phyloP scores from a whole-genome alignment of 2,113 vertebrate species.

The Natator depressus region DNA sequence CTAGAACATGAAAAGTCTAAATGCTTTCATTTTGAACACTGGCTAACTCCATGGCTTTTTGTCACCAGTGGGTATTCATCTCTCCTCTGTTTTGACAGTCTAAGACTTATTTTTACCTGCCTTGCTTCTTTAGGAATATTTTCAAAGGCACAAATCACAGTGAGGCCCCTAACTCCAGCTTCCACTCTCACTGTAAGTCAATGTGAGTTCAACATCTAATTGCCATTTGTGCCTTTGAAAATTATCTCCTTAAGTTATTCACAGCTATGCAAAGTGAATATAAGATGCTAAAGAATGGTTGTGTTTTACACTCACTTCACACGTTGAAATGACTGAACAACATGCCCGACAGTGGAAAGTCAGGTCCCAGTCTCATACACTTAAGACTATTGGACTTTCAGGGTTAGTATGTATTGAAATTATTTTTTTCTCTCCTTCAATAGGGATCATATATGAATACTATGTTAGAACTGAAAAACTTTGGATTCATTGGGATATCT shows the following conservation, averaged over 20 bases:
- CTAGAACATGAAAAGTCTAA: neutral
- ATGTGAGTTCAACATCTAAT: neutral
- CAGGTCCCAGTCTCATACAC: neutral
- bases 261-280: neutral
- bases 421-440: neutral
- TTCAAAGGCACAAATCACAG: neutral
- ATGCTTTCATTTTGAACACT: neutral
- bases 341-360: neutral
- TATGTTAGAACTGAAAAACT: neutral
- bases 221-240: neutral
- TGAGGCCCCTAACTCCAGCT: neutral
- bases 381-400: neutral
- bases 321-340: neutral
- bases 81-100: neutral
- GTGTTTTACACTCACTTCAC: neutral
- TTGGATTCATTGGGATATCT: neutral
- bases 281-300: neutral
- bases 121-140: neutral
- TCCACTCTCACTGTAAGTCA: neutral
- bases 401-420: neutral
- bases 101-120: neutral
- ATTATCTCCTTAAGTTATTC: neutral
- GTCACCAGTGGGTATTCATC: neutral
- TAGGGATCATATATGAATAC: neutral
- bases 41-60: neutral